These are phyloP conservation scores for Pao palembangensis DNA, from an alignment of 2,113 vertebrate species.

Conservation along the genomic window DNA sequence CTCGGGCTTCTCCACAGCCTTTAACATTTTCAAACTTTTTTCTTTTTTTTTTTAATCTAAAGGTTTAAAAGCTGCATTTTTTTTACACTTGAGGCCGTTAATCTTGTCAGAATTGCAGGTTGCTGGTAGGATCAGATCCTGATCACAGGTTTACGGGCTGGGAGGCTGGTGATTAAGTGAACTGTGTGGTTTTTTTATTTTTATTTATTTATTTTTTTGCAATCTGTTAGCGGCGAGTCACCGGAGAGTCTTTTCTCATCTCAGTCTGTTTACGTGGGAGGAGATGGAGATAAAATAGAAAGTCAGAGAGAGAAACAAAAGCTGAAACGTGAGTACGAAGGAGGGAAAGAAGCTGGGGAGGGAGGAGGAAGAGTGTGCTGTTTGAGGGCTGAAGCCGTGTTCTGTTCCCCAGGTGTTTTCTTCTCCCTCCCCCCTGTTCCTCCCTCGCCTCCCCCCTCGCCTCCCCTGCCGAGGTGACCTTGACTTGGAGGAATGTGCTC, in stretches of 20 bases:
- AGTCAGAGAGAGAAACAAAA: neutral
- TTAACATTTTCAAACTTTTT: neutral
- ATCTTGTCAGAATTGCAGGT: slow-evolving; percentile 9
- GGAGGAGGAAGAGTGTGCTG: slow-evolving; percentile 11
- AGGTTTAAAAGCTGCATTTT: neutral
- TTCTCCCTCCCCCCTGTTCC: slow-evolving; percentile 20
- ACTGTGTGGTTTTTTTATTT: slow-evolving; percentile 34
- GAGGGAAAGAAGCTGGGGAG: neutral
- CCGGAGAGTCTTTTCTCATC: slow-evolving; percentile 41
- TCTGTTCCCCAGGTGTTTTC: slow-evolving; percentile 69
- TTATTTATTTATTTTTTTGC: slow-evolving; percentile 46
- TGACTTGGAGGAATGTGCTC: slow-evolving; percentile 72
- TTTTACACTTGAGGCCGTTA: slow-evolving; percentile 4
- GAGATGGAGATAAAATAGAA: neutral
- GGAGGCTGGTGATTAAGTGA: slow-evolving; percentile 45
- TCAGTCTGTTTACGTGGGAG: slow-evolving; percentile 39
- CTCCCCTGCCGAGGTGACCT: slow-evolving; percentile 61
- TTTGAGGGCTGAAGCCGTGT: slow-evolving; percentile 27
- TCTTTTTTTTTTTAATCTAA: neutral
- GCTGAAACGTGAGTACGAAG: neutral
- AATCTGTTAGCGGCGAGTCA: slow-evolving; percentile 56
- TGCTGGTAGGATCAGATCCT: slow-evolving; percentile 33
- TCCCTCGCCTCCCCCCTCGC: slow-evolving; percentile 8
- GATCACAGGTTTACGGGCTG: slow-evolving; percentile 40
- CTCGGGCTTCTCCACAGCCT: too few relatives aligned